Conservation (phyloP, 2,888 invertebrate species). For the Temnothorax ravouxi region DNA sequence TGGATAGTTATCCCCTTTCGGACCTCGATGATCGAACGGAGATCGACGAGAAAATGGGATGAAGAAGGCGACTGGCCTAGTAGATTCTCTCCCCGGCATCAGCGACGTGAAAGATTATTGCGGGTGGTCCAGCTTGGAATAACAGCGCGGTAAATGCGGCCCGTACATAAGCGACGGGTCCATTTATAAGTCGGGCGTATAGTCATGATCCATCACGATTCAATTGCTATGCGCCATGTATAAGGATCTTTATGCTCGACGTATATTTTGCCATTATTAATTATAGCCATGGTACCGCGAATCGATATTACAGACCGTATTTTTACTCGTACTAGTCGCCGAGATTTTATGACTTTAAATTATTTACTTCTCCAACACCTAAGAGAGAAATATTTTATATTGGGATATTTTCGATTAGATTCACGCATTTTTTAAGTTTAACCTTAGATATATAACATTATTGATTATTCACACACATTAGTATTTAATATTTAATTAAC, state of each 20-base stretch:
- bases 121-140: slow-evolving; percentile 79
- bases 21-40: slow-evolving; percentile 22
- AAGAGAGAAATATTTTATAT: background rate
- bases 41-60: slow-evolving; percentile 43
- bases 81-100: slow-evolving; percentile 54
- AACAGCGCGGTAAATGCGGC: slow-evolving; percentile 78
- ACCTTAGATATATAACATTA: background rate
- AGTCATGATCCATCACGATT: slow-evolving; percentile 64
- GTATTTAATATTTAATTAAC: slow-evolving; percentile 8
- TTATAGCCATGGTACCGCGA: slow-evolving; percentile 10
- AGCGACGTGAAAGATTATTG: slow-evolving; percentile 67
- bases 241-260: slow-evolving; percentile 23
- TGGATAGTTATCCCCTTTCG: slow-evolving; percentile 45
- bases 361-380: background rate
- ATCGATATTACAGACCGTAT: slow-evolving; percentile 30
- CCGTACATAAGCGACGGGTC: slow-evolving; percentile 73
- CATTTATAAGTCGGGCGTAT: slow-evolving; percentile 73
- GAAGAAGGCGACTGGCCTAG: slow-evolving; percentile 26
- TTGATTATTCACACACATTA: background rate
- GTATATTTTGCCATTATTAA: slow-evolving; percentile 36
- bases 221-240: slow-evolving; percentile 43
- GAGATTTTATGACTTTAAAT: slow-evolving; percentile 19
- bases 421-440: background rate
- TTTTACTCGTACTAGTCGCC: background rate
- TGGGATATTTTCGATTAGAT: slow-evolving; percentile 7